Percentiles rank a stretch among this genome's conserved stretches.
Evolutionary conservation across 2,797 vertebrate genomes (phyloP).

Genomic region (Cyprinodon diabolis): DNA sequence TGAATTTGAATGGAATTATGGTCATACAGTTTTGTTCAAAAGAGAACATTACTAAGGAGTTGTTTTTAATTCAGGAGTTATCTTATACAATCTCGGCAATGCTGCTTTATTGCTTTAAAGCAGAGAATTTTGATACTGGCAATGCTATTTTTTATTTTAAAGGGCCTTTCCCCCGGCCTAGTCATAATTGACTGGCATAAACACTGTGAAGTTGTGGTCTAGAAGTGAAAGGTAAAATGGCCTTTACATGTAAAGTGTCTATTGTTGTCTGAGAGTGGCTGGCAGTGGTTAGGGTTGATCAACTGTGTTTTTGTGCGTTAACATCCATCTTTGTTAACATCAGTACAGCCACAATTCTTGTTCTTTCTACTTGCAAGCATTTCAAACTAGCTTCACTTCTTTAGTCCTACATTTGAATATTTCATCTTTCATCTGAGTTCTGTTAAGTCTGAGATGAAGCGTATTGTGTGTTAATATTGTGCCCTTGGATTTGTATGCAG

Average conservation of each 20-base stretch:
- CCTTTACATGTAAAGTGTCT: not conserved
- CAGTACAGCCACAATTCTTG: not conserved
- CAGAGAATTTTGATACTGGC: not conserved
- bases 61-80: not conserved
- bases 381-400: not conserved
- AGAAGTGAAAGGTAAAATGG: not conserved
- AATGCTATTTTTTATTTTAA: not conserved
- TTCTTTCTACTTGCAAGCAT: not conserved
- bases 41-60: not conserved
- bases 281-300: not conserved
- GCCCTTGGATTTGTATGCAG: not conserved
- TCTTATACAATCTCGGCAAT: not conserved
- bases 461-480: too few relatives aligned
- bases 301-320: not conserved
- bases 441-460: not conserved
- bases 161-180: not conserved
- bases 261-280: not conserved
- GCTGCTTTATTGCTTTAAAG: not conserved
- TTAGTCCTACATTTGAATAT: not conserved
- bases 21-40: too few relatives aligned
- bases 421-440: not conserved
- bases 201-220: not conserved
- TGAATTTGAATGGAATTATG: too few relatives aligned
- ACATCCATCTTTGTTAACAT: not conserved
- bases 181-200: not conserved